Evolutionary conservation across 2,797 vertebrate species (phyloP).

Genomic region (Anniella stebbinsi): DNA sequence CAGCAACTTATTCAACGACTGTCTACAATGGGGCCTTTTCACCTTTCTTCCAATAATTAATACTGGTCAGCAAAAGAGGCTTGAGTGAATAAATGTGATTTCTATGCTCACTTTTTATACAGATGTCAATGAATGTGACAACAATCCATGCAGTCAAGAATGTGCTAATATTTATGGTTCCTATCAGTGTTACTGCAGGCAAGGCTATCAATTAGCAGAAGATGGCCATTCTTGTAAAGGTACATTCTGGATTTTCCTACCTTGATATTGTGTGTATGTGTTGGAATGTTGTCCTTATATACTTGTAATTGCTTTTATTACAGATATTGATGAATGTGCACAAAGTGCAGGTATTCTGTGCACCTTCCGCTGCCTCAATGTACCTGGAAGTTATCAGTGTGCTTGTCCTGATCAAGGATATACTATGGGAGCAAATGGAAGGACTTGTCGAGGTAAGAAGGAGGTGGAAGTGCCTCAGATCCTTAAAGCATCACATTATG

Average conservation of each 20-base stretch:
- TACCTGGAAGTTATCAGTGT: slow-evolving; percentile 92
- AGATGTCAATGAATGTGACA: slow-evolving; percentile 94
- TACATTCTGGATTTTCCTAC: slow-evolving; percentile 55
- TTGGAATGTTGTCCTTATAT: background rate
- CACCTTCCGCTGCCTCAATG: slow-evolving; percentile 92
- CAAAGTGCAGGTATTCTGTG: slow-evolving; percentile 91
- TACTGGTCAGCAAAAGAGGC: background rate
- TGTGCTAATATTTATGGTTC: slow-evolving; percentile 97
- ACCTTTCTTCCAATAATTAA: background rate
- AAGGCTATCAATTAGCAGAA: slow-evolving; percentile 93
- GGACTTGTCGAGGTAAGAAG: slow-evolving; percentile 89
- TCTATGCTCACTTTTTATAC: slow-evolving; percentile 60
- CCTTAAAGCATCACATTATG: background rate
- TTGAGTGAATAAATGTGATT: background rate
- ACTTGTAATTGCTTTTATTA: slow-evolving; percentile 24
- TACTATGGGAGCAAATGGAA: slow-evolving; percentile 87
- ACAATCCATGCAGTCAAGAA: slow-evolving; percentile 93
- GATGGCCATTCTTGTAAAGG: slow-evolving; percentile 94
- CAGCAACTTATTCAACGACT: background rate
- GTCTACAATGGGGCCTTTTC: background rate
- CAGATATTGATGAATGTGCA: slow-evolving; percentile 94
- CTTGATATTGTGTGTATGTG: background rate
- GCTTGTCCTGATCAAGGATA: slow-evolving; percentile 91
- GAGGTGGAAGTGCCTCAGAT: background rate
- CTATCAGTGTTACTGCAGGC: slow-evolving; percentile 97